Evolutionary conservation across 37 sponge, comb jelly and placozoan species (phyloP).

Genomic region (Spongia lamella): DNA sequence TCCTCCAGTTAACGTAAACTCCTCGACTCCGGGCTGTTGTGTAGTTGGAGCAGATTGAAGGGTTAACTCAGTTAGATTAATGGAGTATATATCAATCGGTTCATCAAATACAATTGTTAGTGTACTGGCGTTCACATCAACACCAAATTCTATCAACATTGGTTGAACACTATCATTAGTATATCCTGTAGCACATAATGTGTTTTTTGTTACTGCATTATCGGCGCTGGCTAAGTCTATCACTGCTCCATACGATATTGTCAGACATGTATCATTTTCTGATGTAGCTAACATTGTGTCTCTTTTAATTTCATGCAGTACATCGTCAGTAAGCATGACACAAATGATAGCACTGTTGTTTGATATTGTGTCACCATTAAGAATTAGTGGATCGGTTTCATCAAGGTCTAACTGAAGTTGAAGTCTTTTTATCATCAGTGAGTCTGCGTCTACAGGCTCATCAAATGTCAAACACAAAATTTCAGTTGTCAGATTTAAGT

Average conservation of each 20-base stretch:
- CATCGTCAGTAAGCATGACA: slow-evolving; percentile 30
- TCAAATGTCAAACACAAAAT: slow-evolving; percentile 79
- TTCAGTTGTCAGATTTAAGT: slow-evolving; percentile 75
- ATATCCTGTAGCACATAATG: slow-evolving; percentile 34
- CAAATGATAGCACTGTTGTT: slow-evolving; percentile 44
- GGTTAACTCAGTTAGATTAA: slow-evolving; percentile 64
- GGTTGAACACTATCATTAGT: slow-evolving; percentile 62
- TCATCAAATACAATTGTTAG: slow-evolving; percentile 81
- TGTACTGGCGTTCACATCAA: slow-evolving; percentile 54
- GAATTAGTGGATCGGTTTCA: slow-evolving; percentile 5
- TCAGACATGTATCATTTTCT: slow-evolving; percentile 70
- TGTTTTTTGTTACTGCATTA: neutral
- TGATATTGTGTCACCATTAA: slow-evolving; percentile 30
- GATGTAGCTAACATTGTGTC: slow-evolving; percentile 55
- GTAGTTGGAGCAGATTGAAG: slow-evolving; percentile 30
- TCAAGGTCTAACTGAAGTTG: slow-evolving; percentile 37
- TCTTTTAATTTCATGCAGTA: slow-evolving; percentile 65
- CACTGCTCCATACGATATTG: slow-evolving; percentile 14
- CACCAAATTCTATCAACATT: slow-evolving; percentile 46
- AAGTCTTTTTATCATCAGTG: slow-evolving; percentile 25
- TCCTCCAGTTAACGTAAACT: slow-evolving; percentile 76
- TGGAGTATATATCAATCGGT: slow-evolving; percentile 68
- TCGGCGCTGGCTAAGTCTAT: slow-evolving; percentile 45
- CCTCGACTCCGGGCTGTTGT: slow-evolving; percentile 15
- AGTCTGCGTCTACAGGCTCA: slow-evolving; percentile 70